These are phyloP conservation scores for Gambusia holbrooki DNA, from an alignment of 2,113 vertebrate genomes.

Conservation along the genomic window DNA sequence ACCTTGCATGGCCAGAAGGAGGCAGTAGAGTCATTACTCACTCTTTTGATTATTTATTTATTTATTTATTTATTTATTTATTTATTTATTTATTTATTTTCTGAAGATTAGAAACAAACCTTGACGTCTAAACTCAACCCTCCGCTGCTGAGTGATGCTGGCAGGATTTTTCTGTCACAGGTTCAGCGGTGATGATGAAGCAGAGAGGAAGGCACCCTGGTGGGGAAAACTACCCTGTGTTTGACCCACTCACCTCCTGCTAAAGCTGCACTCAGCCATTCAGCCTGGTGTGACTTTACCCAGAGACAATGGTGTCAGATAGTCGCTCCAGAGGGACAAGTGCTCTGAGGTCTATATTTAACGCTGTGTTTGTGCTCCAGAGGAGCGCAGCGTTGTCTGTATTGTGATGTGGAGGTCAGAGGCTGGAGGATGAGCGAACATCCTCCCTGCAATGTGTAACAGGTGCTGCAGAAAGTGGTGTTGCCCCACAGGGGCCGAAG, in stretches of 20 bases:
- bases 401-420: constrained; percentile 33
- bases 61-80: neutral
- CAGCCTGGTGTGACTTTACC: constrained; percentile 37
- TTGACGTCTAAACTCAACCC: constrained; percentile 35
- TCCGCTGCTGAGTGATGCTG: constrained; percentile 33
- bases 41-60: neutral
- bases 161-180: constrained; percentile 22
- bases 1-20: constrained; percentile 49
- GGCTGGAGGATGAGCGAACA: constrained; percentile 33
- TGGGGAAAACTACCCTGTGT: constrained; percentile 53
- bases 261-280: constrained; percentile 29
- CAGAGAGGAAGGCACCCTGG: constrained; percentile 35
- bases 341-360: constrained; percentile 59
- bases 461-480: constrained; percentile 43
- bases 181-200: constrained; percentile 39
- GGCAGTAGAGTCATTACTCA: constrained; percentile 55
- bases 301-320: constrained; percentile 60
- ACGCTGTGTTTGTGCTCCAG: constrained; percentile 31
- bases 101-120: constrained; percentile 48
- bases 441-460: constrained; percentile 39
- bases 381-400: constrained; percentile 25
- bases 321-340: constrained; percentile 38
- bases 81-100: neutral
- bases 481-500: constrained; percentile 34
- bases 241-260: constrained; percentile 26